Evolutionary conservation across 1,140 invertebrate species (phyloP), one percentile per base, ranked within the genome.

Genomic region (Drosophila sp.): DNA sequence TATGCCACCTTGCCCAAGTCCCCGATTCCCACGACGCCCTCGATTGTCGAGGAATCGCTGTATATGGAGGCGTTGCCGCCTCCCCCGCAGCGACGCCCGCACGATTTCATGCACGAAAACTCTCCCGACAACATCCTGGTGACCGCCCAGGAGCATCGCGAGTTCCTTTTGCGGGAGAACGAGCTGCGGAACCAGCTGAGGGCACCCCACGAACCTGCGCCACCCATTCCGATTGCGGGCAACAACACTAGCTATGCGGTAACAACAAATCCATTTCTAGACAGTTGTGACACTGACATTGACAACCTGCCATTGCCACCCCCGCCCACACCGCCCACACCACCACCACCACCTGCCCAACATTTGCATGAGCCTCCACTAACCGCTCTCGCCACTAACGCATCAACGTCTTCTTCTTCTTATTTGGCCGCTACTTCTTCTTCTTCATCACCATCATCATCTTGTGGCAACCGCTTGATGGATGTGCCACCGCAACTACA

Each of bases 221-320:
- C 91, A 41, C 90, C 91, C 25, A 79, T 90, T 41, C 90, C 90
- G 7, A 72, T 80, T 40, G 76, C 62, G n/a, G 64, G 71, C 41
- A 47, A 54, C 32, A 41, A 54, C 32, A 41, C 66, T 38, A 61
- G 47, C 38, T 72, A 71, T 78, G 76, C 80, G 90, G 90, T 91
- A 91, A 92, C 91, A 79, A 91, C 91, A 79, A 91, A 92, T 75
- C 83, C 85, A 62, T 87, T 91, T 68, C 74, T 89, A 64, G 90
- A 92, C 87, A 79, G 63, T 76, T 89, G 62, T 72, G 84, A 91
- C 58, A 90, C 80, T 73, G 86, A 83, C 84, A 79, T 90, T 76
- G 90, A 91, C 71, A 89, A 68, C 75, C 85, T 91, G 70, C 90
- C 90, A 72, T 60, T 91, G 70, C 90, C 90, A 32, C 90, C 90